phyloP scores from a whole-genome alignment of 2,888 invertebrate genomes.

The Volucella bombylans region DNA sequence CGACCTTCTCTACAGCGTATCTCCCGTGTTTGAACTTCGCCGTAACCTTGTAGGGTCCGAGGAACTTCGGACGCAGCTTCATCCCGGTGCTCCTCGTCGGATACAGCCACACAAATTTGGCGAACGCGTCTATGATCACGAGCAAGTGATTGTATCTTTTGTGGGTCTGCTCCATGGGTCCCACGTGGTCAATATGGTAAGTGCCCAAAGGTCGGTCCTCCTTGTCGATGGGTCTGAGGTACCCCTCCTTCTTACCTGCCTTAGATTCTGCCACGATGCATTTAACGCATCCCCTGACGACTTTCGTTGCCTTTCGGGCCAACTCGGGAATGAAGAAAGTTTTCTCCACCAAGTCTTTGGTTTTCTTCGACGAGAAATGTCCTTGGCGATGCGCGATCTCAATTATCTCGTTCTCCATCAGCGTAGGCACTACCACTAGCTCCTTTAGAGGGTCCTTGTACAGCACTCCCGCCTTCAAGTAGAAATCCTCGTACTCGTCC shows the following conservation, averaged over 20 bases:
- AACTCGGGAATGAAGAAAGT: background rate
- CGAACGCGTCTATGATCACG: slow-evolving; percentile 77
- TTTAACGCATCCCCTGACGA: slow-evolving; percentile 66
- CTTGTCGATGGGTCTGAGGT: no score
- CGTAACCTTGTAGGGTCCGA: no score
- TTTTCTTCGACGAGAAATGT: slow-evolving; percentile 76
- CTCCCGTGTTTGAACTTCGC: no score
- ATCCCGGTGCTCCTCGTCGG: slow-evolving; percentile 75
- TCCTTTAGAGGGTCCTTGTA: slow-evolving; percentile 34
- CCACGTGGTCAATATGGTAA: no score
- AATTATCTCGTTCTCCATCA: slow-evolving; percentile 68
- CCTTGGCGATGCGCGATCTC: slow-evolving; percentile 76
- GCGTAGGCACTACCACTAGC: slow-evolving; percentile 77
- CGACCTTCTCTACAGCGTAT: no score
- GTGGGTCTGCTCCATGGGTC: slow-evolving; percentile 58
- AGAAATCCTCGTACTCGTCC: no score
- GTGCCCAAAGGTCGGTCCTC: no score
- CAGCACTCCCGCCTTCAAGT: slow-evolving; percentile 8
- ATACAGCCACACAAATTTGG: slow-evolving; percentile 79
- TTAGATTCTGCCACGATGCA: background rate
- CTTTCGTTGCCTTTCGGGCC: slow-evolving; percentile 36
- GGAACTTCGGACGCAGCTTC: slow-evolving; percentile 42
- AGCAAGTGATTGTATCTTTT: no score
- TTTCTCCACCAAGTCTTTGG: no score
- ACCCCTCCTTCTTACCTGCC: no score